Base-by-base conservation (phyloP, 2,888 invertebrate species). In the Antitype chi region DNA sequence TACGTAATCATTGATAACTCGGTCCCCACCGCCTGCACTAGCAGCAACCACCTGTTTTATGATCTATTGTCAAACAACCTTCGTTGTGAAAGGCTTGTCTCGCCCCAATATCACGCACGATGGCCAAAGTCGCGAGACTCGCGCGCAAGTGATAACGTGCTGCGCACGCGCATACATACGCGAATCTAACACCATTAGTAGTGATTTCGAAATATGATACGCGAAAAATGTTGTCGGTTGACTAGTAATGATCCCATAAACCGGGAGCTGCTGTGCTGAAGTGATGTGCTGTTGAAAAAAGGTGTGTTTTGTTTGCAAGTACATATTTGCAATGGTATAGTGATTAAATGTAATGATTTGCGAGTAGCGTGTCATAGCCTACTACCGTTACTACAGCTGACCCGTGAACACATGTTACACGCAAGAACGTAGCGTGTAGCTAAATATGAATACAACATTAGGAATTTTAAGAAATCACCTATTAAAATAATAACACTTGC, bases 41-140 rank as follows among this genome's bases (percentile, higher is more conserved):
- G 5, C 70, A 38, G 38, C 20, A 53, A 72, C 70, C 74, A 74
- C 62, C 62, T 38, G 73, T 63, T 70, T 52, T 60, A 66, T 67
- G 49, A 63, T 60, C 78, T 75, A 80, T 82, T 85, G 82, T 87
- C 74, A 70, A 70, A 38, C 80, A 81, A 78, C 87, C 87, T 87
- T 86, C 85, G 57, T 81, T 83, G 87, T 85, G 88, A 87, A 87
- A 87, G 88, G 85, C 64, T 75, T 80, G 79, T 78, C 79, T 80
- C 69, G 84, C 78, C 75, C 76, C 73, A 53, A 23, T 76, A 85
- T 81, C 85, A 79, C 68, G 52, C 53, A 20, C 76, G 62, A 74
- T 49, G 73, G 64, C 78, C 84, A 78, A 86, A 85, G 80, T 86
- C 85, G 88, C 80, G 82, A 53, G 82, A 70, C 68, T 67, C 71